phyloP scores from a whole-genome alignment of 2,113 vertebrate species.

The Solenodon paradoxus region DNA sequence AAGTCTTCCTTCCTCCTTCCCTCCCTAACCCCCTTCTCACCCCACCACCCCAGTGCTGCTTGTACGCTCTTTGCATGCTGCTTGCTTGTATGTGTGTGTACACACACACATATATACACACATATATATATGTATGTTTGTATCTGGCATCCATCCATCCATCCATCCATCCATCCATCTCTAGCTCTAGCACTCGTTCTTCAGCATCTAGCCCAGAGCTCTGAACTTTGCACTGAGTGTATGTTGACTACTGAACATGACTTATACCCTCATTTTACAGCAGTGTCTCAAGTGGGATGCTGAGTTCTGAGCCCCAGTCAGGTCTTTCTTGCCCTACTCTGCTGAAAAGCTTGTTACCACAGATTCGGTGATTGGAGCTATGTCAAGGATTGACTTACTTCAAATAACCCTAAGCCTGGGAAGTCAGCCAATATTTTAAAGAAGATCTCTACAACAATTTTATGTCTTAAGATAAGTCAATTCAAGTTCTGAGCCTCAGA shows the following conservation, averaged over 20 bases:
- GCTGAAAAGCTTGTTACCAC: background rate
- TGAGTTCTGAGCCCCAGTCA: background rate
- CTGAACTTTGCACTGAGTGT: background rate
- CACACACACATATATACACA: too few relatives aligned
- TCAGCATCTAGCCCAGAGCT: background rate
- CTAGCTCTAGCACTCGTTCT: too few relatives aligned
- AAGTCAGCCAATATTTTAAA: conserved; percentile 7
- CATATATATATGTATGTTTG: too few relatives aligned
- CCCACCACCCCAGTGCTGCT: too few relatives aligned
- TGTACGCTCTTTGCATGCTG: too few relatives aligned
- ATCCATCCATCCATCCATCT: rapidly evolving
- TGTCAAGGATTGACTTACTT: conserved; percentile 22
- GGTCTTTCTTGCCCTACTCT: background rate
- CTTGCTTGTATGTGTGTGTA: too few relatives aligned
- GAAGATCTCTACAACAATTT: conserved; percentile 13
- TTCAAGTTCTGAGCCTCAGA: background rate
- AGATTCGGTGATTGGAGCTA: background rate
- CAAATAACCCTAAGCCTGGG: background rate
- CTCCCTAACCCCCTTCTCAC: rapidly evolving
- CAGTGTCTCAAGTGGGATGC: background rate
- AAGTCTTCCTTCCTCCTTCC: background rate
- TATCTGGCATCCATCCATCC: rapidly evolving
- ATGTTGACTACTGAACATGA: background rate
- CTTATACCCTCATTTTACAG: background rate
- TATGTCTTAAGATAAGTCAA: background rate